Evolutionary conservation across 2,888 invertebrate species (phyloP).

Genomic region (Dendrolimus pini): DNA sequence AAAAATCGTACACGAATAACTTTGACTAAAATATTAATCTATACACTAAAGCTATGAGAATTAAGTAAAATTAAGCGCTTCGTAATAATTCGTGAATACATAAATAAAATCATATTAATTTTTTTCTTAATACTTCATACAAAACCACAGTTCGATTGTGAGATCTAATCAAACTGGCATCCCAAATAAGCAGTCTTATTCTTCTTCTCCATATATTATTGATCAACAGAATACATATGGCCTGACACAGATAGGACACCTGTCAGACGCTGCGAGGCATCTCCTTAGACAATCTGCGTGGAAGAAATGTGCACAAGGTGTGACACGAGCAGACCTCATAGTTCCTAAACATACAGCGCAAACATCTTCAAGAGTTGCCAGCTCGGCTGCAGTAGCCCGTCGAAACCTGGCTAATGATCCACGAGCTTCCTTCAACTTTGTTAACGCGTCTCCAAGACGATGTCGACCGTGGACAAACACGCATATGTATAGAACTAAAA

Average conservation of each 20-base stretch:
- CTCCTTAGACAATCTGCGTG: slow-evolving; percentile 85
- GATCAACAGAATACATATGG: slow-evolving; percentile 76
- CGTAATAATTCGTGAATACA: not conserved
- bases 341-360: slow-evolving; percentile 85
- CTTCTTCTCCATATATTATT: slow-evolving; percentile 4
- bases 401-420: slow-evolving; percentile 79
- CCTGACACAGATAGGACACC: slow-evolving; percentile 86
- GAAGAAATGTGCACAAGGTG: slow-evolving; percentile 88
- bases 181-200: slow-evolving; percentile 45
- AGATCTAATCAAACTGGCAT: slow-evolving; percentile 14
- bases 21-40: no score
- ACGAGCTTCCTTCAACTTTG: slow-evolving; percentile 75
- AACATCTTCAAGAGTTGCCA: slow-evolving; percentile 83
- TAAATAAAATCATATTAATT: not conserved
- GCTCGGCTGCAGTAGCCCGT: slow-evolving; percentile 80
- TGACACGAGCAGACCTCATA: slow-evolving; percentile 84
- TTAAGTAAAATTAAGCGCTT: not conserved
- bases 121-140: slow-evolving; percentile 7
- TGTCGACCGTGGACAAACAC: slow-evolving; percentile 81
- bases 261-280: slow-evolving; percentile 82
- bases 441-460: slow-evolving; percentile 72
- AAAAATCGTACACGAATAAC: no score
- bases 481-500: slow-evolving; percentile 79
- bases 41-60: no score
- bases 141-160: slow-evolving; percentile 17